A percentile compares a stretch with the other conserved stretches of the same genome.
Conservation (phyloP, 2,113 vertebrate genomes). For the Psophia crepitans region DNA sequence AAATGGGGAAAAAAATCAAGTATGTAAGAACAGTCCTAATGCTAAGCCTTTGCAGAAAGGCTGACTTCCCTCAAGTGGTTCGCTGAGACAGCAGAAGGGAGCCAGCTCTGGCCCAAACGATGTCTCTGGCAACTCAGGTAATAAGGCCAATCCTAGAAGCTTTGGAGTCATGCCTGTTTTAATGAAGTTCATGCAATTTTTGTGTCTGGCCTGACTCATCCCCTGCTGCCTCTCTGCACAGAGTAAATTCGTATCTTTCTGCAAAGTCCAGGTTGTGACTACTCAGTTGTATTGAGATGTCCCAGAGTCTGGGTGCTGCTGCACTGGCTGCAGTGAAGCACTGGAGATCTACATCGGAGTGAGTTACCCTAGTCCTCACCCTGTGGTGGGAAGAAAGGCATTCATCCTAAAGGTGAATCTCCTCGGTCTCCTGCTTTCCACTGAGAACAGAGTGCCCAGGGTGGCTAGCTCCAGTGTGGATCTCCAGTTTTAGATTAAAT, state of each 20-base stretch:
- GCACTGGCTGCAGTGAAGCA: not conserved
- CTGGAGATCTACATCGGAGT: not conserved
- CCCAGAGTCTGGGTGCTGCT: not conserved
- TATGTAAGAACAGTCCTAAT: not conserved
- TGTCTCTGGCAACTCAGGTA: not conserved
- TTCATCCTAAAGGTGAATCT: not conserved
- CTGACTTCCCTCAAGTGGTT: not conserved
- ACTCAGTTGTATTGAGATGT: not conserved
- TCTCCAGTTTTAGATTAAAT: not conserved
- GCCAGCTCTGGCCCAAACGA: not conserved
- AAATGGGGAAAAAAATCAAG: not conserved
- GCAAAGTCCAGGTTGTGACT: not conserved
- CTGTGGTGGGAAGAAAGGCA: not conserved
- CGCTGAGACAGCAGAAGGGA: not conserved
- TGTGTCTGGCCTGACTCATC: not conserved
- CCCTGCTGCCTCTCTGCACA: not conserved
- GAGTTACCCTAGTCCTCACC: not conserved
- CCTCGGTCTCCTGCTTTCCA: not conserved
- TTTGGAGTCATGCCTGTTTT: not conserved
- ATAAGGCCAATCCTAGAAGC: not conserved
- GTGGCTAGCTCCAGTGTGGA: not conserved
- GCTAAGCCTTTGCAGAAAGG: not conserved
- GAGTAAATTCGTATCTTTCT: not conserved
- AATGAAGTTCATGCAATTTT: not conserved
- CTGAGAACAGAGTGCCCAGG: accelerated